Evolutionary conservation across 2,888 invertebrate species (phyloP).

Genomic region (Agrochola lychnidis): DNA sequence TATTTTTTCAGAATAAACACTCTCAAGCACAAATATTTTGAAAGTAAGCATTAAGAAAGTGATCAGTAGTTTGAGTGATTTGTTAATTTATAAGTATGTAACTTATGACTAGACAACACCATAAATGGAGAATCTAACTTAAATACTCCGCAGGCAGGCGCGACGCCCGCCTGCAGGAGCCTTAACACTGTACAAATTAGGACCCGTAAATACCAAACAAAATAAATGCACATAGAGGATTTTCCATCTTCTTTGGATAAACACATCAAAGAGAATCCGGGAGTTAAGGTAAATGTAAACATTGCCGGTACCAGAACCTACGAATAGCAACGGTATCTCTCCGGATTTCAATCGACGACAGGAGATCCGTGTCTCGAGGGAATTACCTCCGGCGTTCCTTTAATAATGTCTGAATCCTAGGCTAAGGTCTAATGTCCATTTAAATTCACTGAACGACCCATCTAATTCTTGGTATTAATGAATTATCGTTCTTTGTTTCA

Average conservation of each 20-base stretch:
- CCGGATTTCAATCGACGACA: constrained; percentile 56
- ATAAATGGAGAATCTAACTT: neutral
- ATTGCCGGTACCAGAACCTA: constrained; percentile 21
- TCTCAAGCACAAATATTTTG: neutral
- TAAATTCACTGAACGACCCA: constrained; percentile 20
- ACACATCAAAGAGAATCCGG: constrained; percentile 47
- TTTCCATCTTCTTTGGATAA: constrained; percentile 20
- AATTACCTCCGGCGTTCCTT: constrained; percentile 47
- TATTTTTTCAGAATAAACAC: no score
- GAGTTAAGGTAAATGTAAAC: constrained; percentile 43
- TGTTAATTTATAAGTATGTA: neutral
- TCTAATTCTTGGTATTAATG: constrained; percentile 33
- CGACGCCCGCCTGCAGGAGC: neutral
- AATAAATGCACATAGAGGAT: neutral
- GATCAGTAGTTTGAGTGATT: neutral
- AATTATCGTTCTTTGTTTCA: constrained; percentile 66
- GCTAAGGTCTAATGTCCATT: constrained; percentile 31
- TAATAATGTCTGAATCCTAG: constrained; percentile 33
- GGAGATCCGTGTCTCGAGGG: constrained; percentile 50
- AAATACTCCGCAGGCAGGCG: neutral
- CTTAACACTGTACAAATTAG: neutral
- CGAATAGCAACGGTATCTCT: constrained; percentile 39
- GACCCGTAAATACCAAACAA: neutral
- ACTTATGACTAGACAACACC: neutral
- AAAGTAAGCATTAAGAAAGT: neutral